Evolutionary conservation across 53 echinoderm and acorn worm genomes (phyloP).

Genomic region (Holothuria scabra): DNA sequence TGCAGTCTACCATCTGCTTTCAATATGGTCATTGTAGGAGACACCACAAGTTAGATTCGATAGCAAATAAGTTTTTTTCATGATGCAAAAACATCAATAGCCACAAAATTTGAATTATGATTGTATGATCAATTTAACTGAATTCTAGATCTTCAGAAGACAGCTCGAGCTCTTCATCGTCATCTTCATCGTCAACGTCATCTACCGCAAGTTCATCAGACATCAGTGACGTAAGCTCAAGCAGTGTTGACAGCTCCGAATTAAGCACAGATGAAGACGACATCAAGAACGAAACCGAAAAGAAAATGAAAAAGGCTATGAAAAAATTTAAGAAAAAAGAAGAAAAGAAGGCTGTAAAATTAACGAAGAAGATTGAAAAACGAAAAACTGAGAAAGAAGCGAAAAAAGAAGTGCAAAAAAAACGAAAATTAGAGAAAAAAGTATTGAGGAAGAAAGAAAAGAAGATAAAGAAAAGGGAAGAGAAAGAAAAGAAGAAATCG

Average conservation of each 20-base stretch:
- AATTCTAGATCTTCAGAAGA: too few relatives aligned
- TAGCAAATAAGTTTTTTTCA: too few relatives aligned
- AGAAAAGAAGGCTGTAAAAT: conserved; percentile 21
- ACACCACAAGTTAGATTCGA: too few relatives aligned
- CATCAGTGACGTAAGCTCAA: conserved; percentile 44
- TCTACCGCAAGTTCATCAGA: conserved; percentile 38
- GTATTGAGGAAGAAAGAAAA: not conserved
- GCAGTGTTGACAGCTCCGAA: conserved; percentile 29
- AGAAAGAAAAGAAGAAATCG: not conserved
- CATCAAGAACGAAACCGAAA: not conserved
- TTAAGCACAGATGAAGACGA: conserved; percentile 20
- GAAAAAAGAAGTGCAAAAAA: conserved; percentile 37
- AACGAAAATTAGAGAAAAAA: conserved; percentile 4
- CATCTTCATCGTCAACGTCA: not conserved
- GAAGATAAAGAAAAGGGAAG: not conserved
- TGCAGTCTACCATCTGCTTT: too few relatives aligned
- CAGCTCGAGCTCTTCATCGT: not conserved
- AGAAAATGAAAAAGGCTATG: conserved; percentile 4
- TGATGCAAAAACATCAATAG: too few relatives aligned
- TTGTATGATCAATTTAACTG: too few relatives aligned
- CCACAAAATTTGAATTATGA: too few relatives aligned
- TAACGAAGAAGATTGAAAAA: not conserved
- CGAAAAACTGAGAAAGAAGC: conserved; percentile 29
- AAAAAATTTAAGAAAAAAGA: conserved; percentile 23
- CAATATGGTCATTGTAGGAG: too few relatives aligned